Percentiles rank a stretch among this genome's conserved stretches.
Conservation (phyloP, 37 sponge, comb jelly and placozoan species). For the Chondrilla cf. caribensis region DNA sequence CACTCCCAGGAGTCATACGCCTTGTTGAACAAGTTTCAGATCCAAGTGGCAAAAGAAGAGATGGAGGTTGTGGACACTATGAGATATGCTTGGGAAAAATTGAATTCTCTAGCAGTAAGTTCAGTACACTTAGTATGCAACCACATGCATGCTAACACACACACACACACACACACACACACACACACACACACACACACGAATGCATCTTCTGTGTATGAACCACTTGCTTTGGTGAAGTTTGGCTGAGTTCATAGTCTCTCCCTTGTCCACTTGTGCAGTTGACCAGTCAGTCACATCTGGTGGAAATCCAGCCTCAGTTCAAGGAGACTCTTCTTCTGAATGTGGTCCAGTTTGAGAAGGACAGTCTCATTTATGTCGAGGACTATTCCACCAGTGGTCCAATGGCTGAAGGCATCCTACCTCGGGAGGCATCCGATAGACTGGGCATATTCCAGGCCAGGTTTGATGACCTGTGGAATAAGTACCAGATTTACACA, state of each 20-base stretch:
- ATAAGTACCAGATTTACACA: constrained; percentile 82
- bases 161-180: no score
- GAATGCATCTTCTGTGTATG: no score
- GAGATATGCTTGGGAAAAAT: constrained; percentile 89
- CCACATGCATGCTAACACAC: no score
- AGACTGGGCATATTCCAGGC: constrained; percentile 65
- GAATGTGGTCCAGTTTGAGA: constrained; percentile 68
- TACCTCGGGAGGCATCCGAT: constrained; percentile 75
- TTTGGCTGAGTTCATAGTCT: no score
- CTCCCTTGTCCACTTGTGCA: no score
- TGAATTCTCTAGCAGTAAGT: constrained; percentile 60
- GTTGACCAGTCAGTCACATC: neutral
- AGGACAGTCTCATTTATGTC: constrained; percentile 58
- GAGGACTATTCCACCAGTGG: constrained; percentile 73
- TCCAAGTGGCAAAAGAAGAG: constrained; percentile 84
- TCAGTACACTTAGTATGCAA: neutral
- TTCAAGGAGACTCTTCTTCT: constrained; percentile 74
- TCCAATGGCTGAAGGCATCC: constrained; percentile 70
- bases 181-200: no score
- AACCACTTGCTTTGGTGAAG: no score
- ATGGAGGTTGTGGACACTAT: constrained; percentile 93
- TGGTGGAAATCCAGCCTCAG: constrained; percentile 82
- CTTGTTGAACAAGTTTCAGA: constrained; percentile 76
- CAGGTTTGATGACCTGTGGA: constrained; percentile 94
- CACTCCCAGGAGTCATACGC: constrained; percentile 86